Evolutionary conservation across 2,797 vertebrate genomes (phyloP).

Genomic region (Pitangus sulphuratus): DNA sequence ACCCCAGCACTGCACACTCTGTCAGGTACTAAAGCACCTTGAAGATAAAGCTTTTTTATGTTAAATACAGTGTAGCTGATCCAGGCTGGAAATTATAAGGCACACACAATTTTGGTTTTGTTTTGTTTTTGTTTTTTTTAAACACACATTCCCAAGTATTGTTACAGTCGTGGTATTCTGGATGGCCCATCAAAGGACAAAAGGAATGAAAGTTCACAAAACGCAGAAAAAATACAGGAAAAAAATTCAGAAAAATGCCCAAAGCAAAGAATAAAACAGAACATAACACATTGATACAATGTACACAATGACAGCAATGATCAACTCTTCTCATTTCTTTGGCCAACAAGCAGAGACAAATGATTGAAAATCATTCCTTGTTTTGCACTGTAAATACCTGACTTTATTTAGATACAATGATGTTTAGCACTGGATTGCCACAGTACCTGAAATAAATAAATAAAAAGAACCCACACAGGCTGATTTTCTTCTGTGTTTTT

Average conservation of each 20-base stretch:
- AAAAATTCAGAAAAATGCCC: neutral
- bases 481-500: neutral
- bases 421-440: neutral
- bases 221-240: neutral
- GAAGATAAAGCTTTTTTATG: slow-evolving; percentile 30
- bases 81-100: slow-evolving; percentile 66
- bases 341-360: neutral
- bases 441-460: slow-evolving; percentile 17
- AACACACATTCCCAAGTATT: neutral
- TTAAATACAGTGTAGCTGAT: slow-evolving; percentile 52
- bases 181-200: neutral
- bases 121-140: neutral
- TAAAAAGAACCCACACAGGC: neutral
- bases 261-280: neutral
- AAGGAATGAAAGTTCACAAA: neutral
- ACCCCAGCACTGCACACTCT: slow-evolving; percentile 43
- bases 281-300: neutral
- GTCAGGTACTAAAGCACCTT: slow-evolving; percentile 18
- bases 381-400: neutral
- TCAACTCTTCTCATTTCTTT: neutral
- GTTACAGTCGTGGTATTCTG: slow-evolving; percentile 2
- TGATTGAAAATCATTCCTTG: neutral
- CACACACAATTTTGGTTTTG: neutral
- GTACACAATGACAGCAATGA: neutral
- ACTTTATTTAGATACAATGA: neutral